Base-by-base conservation (phyloP, 2,113 vertebrate species). In the Notarius lentiginosus region DNA sequence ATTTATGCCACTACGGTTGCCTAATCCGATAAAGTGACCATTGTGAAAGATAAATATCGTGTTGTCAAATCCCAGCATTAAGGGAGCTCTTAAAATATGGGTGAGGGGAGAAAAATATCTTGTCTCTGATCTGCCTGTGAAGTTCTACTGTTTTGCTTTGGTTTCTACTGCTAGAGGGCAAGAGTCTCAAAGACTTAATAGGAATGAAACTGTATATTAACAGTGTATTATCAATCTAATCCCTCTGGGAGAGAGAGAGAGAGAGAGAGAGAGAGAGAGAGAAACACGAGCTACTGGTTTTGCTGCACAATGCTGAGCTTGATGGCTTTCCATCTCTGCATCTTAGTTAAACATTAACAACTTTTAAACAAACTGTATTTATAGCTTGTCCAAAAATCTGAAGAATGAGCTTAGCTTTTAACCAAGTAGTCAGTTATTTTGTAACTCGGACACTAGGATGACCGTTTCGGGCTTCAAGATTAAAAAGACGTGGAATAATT, bases 281-380 rank as follows among this genome's bases (percentile, higher is more conserved):
- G 24, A 76, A 24, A 51, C 4, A 76, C 1, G 1, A 73, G 72
- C 47, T 51, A 47, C 20, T n/a, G 72, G 47, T 27, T 77, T 53
- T 53, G 20, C 49, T 77, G 53, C 17, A 20, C 17, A 27, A 53
- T 53, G 73, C 27, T 77, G 73, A 53, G 22, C 20, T 27, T 51
- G 47, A 14, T 24, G 72, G 49, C 22, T 77, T 77, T 77, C 73
- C 73, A 77, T 77, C 73, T n/a, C 73, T 15, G 49, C 73, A 77
- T 22, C 47, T 77, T n/a, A 27, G 49, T 77, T 55, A 77, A 27
- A 55, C 24, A 77, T 27, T 55, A 77, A 27, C 12, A 27, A 55
- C 75, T 24, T 77, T 24, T 27, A 27, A 77, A 18, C 49, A 53
- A 55, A 55, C 24, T 51, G 22, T 22, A 3, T 77, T 55, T 24